Conservation (phyloP, 2,797 vertebrate species). For the Eupleurogrammus muticus region DNA sequence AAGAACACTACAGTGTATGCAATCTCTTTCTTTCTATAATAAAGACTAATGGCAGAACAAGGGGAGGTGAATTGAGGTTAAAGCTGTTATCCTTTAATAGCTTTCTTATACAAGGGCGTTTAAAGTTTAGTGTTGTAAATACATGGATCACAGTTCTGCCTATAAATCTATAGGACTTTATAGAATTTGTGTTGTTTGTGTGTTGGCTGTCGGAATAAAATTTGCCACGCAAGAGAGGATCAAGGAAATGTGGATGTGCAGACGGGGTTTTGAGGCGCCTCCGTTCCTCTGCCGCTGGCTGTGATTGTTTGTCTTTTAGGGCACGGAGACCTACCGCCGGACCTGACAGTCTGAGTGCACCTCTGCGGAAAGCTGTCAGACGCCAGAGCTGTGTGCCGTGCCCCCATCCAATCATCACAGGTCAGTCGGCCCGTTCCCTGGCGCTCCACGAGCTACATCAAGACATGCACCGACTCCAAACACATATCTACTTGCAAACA, state of each 20-base stretch:
- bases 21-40: neutral
- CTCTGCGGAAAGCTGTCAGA: conserved; percentile 63
- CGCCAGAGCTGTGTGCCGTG: conserved; percentile 27
- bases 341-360: conserved; percentile 39
- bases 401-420: conserved; percentile 85
- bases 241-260: conserved; percentile 14
- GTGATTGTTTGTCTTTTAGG: conserved; percentile 61
- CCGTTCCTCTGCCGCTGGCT: conserved; percentile 29
- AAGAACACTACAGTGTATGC: neutral
- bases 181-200: neutral
- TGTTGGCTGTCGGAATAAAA: conserved; percentile 18
- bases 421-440: conserved; percentile 77
- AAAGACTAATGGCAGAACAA: conserved; percentile 8
- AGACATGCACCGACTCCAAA: neutral
- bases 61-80: neutral
- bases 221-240: neutral
- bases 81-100: conserved; percentile 26
- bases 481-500: conserved; percentile 8
- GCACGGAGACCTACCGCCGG: conserved; percentile 42
- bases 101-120: neutral
- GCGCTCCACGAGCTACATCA: conserved; percentile 17
- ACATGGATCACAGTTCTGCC: neutral
- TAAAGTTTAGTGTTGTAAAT: too few species aligned
- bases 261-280: conserved; percentile 27
- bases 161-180: neutral